These are phyloP conservation scores for Hystrix cristata DNA, from an alignment of 2,113 vertebrate species.

Conservation along the genomic window DNA sequence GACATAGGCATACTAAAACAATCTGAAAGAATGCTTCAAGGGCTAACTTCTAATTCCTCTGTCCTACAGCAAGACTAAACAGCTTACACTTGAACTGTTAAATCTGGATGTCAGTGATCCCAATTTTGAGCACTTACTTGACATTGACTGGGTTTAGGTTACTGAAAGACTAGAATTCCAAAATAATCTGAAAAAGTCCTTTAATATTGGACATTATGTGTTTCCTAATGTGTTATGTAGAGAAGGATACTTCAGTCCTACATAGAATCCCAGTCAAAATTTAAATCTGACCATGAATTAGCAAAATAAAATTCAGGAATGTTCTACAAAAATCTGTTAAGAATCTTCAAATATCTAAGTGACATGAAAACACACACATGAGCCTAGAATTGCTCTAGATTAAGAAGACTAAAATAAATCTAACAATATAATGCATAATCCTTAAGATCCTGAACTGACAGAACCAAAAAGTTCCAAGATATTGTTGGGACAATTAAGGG, in stretches of 20 bases:
- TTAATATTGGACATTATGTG: neutral
- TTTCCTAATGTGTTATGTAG: neutral
- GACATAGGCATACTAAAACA: slow-evolving; percentile 39
- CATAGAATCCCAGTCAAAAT: neutral
- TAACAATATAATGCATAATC: neutral
- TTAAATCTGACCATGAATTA: neutral
- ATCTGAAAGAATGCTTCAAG: slow-evolving; percentile 18
- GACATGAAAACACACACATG: slow-evolving; percentile 4
- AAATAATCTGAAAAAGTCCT: slow-evolving; percentile 34
- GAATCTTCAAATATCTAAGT: slow-evolving; percentile 16
- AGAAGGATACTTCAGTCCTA: neutral
- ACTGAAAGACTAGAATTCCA: slow-evolving; percentile 9
- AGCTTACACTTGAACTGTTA: slow-evolving; percentile 7
- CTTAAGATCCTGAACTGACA: neutral
- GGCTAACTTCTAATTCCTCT: slow-evolving; percentile 23
- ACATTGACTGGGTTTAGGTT: neutral
- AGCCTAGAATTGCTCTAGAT: neutral
- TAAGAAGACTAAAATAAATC: neutral
- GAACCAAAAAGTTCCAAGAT: neutral
- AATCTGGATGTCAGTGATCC: neutral
- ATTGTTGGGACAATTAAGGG: neutral
- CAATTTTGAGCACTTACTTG: neutral
- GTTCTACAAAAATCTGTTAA: neutral
- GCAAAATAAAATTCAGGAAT: slow-evolving; percentile 8
- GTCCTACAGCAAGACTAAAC: neutral